Evolutionary conservation across 2,113 vertebrate genomes (phyloP), one percentile per base, ranked within the genome.

Genomic region (Periophthalmodon schlosseri): DNA sequence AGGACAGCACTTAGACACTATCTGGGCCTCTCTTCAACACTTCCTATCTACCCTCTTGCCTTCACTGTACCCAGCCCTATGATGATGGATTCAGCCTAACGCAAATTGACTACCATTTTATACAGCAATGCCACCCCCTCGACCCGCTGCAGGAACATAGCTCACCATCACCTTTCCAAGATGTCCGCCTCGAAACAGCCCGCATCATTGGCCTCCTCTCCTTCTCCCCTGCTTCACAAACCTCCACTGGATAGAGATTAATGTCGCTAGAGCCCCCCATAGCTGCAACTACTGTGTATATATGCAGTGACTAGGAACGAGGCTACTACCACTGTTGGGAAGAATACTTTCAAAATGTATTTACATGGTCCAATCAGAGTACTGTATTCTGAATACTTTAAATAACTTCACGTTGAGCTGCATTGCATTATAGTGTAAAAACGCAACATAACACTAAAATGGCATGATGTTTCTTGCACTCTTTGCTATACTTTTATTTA

Each of bases 21-120:
- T 93, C 88, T 88, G 92, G 81, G 93, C 84, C 84, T 91, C 93
- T 94, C 76, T 56, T 65, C 73, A 57, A 57, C 71, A 91, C 93
- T 77, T 14, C 5, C 58, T 66, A 8, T 93, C 93, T 28, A 61
- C 70, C 28, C 66, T 68, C 69, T 44, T 34, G 12, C 89, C 91
- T 92, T 82, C 87, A 71, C 68, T 54, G 16, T 44, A 34, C 56
- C 83, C 79, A 86, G 16, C 83, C 91, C 94, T 93, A 94, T 96
- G 96, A 97, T 97, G 96, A 98, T 97, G 95, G 96, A 99, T 98
- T 95, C 96, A 95, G 94, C 91, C 95, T 94, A 95, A 99, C 98
- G 96, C 96, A 98, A 98, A 99, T 99, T 96, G 96, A 96, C 96
- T 95, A 94, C 95, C 96, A 95, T 98, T 97, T 96, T 96, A 97